Evolutionary conservation across 2,888 invertebrate species (phyloP).

Genomic region (Stenolophus ochropezus): DNA sequence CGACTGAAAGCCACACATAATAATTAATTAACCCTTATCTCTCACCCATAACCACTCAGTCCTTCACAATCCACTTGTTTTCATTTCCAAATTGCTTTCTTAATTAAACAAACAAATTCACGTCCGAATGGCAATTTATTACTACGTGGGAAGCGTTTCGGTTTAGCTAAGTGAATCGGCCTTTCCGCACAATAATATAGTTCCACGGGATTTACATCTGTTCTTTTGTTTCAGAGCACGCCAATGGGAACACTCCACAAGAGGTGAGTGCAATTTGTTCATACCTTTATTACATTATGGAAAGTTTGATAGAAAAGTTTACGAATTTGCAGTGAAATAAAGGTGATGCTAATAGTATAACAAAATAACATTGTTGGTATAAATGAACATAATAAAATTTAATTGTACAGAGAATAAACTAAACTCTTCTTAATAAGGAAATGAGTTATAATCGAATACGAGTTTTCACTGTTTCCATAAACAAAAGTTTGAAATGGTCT

Average conservation of each 20-base stretch:
- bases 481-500: too few species aligned
- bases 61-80: neutral
- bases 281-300: neutral
- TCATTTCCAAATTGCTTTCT: slow-evolving; percentile 39
- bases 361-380: neutral
- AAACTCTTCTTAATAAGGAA: too few species aligned
- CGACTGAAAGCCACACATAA: neutral
- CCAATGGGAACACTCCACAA: slow-evolving; percentile 1
- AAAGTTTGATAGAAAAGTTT: neutral
- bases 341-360: too few species aligned
- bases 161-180: slow-evolving; percentile 22
- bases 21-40: neutral
- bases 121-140: slow-evolving; percentile 26
- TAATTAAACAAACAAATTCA: slow-evolving; percentile 31
- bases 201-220: slow-evolving; percentile 10
- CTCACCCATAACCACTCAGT: neutral
- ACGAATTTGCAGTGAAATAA: neutral
- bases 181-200: neutral
- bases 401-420: too few species aligned
- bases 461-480: too few species aligned
- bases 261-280: slow-evolving; percentile 29
- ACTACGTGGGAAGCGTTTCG: slow-evolving; percentile 7
- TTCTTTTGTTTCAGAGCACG: slow-evolving; percentile 22
- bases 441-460: too few species aligned
- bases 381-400: neutral